Base-by-base conservation (phyloP, 2,797 vertebrate species). In the Gadopsis bispinosus region DNA sequence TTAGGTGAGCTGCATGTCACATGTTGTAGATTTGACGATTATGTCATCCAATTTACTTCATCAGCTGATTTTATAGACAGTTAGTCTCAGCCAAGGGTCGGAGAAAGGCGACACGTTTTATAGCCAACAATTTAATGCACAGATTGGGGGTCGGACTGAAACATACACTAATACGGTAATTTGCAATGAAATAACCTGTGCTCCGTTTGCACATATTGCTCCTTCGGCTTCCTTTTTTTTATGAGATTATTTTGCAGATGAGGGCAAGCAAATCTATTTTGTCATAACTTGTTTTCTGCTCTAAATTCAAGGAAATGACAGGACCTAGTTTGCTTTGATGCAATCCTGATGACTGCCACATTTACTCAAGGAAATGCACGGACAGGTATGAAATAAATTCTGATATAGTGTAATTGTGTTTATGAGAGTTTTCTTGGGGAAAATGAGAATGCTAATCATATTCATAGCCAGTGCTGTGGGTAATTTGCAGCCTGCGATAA, bases 401-500 rank as follows among this genome's bases (percentile, higher is more conserved):
- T 7, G 76, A 84, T 88, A 69, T 81, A 87, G 83, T 68, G 67
- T 79, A 89, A 92, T 91, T 92, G 86, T 91, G 83, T 92, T 93
- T 92, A 92, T 93, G 88, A 85, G 81, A 87, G 81, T 90, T 92
- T 93, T 87, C 77, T 68, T 31, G 33, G 82, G 54, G 87, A 86
- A 91, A 94, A 92, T 92, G 84, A 91, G 86, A 93, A 92, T 83
- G 91, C 85, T 92, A 94, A 95, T 94, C 88, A 84, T 94, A 94
- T 94, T 95, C 93, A 95, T 93, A 93, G 91, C 82, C 61, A 55
- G 72, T 47, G 86, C 90, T 83, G 79, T 77, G 86, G 91, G 89
- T 92, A 89, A 94, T 95, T 94, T 94, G 74, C 85, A 83, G 84
- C 83, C 79, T 47, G 83, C 84, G 81, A 89, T 90, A 93, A 90